Conservation (phyloP, 1,140 invertebrate species). For the Zophobas morio region DNA sequence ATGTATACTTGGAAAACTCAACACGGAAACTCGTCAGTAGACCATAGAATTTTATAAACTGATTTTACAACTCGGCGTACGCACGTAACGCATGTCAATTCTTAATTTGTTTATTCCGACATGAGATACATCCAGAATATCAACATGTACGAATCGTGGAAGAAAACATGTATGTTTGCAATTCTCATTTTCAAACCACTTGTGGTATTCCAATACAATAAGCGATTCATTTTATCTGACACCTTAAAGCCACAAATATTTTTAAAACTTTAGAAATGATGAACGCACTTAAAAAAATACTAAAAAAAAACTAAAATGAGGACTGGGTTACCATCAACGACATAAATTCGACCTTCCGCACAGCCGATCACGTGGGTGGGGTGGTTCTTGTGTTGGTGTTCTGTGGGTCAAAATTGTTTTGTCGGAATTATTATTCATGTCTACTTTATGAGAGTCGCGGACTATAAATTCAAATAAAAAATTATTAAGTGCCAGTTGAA, state of each 20-base stretch:
- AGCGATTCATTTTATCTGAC: no score
- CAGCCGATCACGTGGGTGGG: conserved; percentile 9
- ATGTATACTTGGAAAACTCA: conserved; percentile 36
- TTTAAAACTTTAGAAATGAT: background rate
- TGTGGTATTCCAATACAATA: background rate
- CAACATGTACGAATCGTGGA: background rate
- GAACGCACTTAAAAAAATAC: background rate
- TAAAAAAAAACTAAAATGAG: conserved; percentile 18
- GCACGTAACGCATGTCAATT: background rate
- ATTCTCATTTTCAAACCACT: background rate
- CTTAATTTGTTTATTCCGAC: background rate
- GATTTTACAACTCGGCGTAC: conserved; percentile 5
- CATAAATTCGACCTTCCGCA: conserved; percentile 28
- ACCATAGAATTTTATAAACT: conserved; percentile 1
- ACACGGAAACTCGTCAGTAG: conserved; percentile 30
- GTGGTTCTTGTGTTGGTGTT: conserved; percentile 3
- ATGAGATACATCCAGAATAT: background rate
- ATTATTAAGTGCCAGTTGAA: background rate
- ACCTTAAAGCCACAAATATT: background rate
- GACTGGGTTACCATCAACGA: conserved; percentile 19
- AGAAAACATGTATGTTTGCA: background rate
- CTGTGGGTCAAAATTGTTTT: conserved; percentile 22
- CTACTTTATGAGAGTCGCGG: background rate
- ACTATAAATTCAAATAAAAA: background rate
- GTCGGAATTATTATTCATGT: conserved; percentile 21